Evolutionary conservation across 2,797 vertebrate species (phyloP).

Genomic region (Onychomys torridus): DNA sequence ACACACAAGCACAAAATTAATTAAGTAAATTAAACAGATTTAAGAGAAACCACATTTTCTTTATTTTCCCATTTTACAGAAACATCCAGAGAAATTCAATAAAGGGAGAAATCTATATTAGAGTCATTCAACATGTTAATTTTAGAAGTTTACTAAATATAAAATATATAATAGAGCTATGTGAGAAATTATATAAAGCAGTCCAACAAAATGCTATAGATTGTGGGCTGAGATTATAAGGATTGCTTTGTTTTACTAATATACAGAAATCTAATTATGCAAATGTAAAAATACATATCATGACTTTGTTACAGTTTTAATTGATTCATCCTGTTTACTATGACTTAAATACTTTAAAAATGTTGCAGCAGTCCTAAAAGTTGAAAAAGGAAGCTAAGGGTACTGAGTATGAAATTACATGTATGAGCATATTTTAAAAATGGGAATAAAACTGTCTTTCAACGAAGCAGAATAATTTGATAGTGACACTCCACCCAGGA

Average conservation of each 20-base stretch:
- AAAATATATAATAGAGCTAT: neutral
- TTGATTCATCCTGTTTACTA: conserved; percentile 78
- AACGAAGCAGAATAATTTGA: conserved; percentile 92
- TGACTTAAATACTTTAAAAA: conserved; percentile 76
- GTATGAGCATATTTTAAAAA: conserved; percentile 88
- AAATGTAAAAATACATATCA: conserved; percentile 1
- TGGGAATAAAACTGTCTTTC: conserved; percentile 89
- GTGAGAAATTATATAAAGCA: neutral
- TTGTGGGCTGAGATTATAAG: neutral
- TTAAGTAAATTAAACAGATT: neutral
- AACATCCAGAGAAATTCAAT: neutral
- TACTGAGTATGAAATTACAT: conserved; percentile 90
- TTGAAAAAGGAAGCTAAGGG: conserved; percentile 83
- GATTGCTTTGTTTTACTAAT: neutral
- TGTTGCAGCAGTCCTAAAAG: conserved; percentile 80
- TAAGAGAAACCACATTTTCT: neutral
- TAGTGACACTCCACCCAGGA: conserved; percentile 90
- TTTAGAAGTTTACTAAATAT: conserved; percentile 18
- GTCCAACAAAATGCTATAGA: conserved; percentile 57
- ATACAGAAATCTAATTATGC: neutral
- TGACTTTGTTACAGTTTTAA: conserved; percentile 60
- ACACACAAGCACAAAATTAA: neutral
- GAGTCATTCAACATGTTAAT: neutral
- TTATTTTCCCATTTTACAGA: conserved; percentile 25
- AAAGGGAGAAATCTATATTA: neutral